These are phyloP conservation scores for Pyrrhia umbra DNA, from an alignment of 2,888 invertebrate species.

Conservation along the genomic window DNA sequence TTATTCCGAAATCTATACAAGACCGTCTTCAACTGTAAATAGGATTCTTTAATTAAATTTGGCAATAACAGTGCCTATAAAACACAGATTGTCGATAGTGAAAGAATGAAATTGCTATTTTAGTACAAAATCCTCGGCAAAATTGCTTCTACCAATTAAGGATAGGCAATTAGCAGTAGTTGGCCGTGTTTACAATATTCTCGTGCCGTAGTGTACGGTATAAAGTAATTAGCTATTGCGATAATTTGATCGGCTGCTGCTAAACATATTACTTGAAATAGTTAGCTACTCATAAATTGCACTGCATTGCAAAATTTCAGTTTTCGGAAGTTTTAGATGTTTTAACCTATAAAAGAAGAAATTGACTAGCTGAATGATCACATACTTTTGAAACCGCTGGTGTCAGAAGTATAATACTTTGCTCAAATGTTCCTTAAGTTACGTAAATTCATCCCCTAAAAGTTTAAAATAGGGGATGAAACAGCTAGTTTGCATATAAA, in stretches of 20 bases:
- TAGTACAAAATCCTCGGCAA: slow-evolving; percentile 29
- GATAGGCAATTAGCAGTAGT: slow-evolving; percentile 48
- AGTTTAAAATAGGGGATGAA: too few relatives aligned
- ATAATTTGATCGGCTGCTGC: slow-evolving; percentile 34
- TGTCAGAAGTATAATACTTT: too few relatives aligned
- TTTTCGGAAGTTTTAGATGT: neutral
- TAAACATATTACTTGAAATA: slow-evolving; percentile 8
- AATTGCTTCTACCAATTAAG: slow-evolving; percentile 54
- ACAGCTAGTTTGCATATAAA: too few relatives aligned
- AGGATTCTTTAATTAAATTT: slow-evolving; percentile 29
- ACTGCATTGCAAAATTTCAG: neutral
- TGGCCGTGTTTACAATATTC: slow-evolving; percentile 49
- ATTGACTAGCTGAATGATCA: too few relatives aligned
- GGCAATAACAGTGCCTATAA: slow-evolving; percentile 20
- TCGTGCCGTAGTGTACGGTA: slow-evolving; percentile 18
- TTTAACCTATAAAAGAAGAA: too few relatives aligned
- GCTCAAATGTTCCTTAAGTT: too few relatives aligned
- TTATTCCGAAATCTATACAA: slow-evolving; percentile 30
- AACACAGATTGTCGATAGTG: slow-evolving; percentile 30
- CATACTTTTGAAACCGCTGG: too few relatives aligned
- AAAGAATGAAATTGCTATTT: slow-evolving; percentile 38
- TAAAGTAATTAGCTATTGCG: slow-evolving; percentile 50
- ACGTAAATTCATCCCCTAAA: too few relatives aligned
- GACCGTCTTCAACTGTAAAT: slow-evolving; percentile 22
- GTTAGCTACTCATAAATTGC: too few relatives aligned